A percentile compares a stretch with the other conserved stretches of the same genome.
phyloP scores from a whole-genome alignment of 1,140 invertebrate genomes.

The Formica exsecta region DNA sequence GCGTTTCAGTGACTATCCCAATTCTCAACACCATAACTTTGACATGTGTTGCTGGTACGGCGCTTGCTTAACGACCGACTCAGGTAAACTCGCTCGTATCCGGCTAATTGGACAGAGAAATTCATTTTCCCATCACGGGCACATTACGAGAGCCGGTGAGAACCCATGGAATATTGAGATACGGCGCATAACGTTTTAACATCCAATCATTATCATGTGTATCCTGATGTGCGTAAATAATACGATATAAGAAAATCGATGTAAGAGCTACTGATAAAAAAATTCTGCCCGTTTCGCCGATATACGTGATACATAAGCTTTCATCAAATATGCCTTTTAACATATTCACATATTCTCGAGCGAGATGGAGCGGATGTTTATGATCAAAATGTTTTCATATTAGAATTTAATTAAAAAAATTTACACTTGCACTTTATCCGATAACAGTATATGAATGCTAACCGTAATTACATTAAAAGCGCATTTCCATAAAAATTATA shows the following conservation, averaged over 20 bases:
- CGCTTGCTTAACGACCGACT: conserved; percentile 23
- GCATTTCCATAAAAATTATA: not conserved
- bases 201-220: conserved; percentile 25
- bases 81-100: conserved; percentile 6
- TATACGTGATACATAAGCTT: conserved; percentile 24
- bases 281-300: not conserved
- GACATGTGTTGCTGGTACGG: not conserved
- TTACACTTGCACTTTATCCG: not conserved
- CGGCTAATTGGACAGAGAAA: conserved; percentile 35
- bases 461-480: conserved; percentile 24
- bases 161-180: conserved; percentile 25
- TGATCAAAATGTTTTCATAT: conserved; percentile 17
- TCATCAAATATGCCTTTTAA: conserved; percentile 43
- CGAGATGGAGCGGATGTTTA: not conserved
- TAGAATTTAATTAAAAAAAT: conserved; percentile 56
- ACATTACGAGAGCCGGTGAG: not conserved
- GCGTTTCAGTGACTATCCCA: conserved; percentile 13
- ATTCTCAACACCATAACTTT: conserved; percentile 33
- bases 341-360: not conserved
- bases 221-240: conserved; percentile 33
- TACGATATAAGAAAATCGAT: conserved; percentile 10
- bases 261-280: conserved; percentile 44
- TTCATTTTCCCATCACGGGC: conserved; percentile 34
- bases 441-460: conserved; percentile 9
- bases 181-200: conserved; percentile 22